Evolutionary conservation across 2,888 invertebrate species (phyloP), one percentile per base, ranked within the genome.

Genomic region (Pristionchus maxplancki): DNA sequence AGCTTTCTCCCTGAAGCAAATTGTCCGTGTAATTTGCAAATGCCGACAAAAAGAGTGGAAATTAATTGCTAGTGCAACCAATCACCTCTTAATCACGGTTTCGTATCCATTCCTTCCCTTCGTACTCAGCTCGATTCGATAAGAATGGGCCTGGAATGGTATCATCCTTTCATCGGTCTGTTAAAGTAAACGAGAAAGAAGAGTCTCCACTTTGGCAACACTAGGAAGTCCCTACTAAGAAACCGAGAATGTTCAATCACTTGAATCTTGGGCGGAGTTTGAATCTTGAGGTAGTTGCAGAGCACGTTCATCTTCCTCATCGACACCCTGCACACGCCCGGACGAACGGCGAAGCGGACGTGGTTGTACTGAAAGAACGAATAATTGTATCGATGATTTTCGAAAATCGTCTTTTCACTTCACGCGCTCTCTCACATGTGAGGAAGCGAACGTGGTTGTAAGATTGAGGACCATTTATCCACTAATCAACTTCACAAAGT

Each of bases 211-310:
- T n/a, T n/a, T n/a, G n/a, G n/a, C n/a, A n/a, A n/a, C n/a, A n/a
- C n/a, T n/a, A n/a, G n/a, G n/a, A n/a, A n/a, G n/a, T n/a, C n/a
- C n/a, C n/a, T n/a, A n/a, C n/a, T n/a, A n/a, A n/a, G n/a, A n/a
- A n/a, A n/a, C n/a, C n/a, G n/a, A n/a, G n/a, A n/a, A n/a, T n/a
- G n/a, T n/a, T n/a, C n/a, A n/a, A n/a, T n/a, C n/a, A n/a, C 83
- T 58, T 83, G 20, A 58, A 83, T 13, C 34, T 11, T 40, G 9
- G 11, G 3, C 1, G 83, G 83, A 3, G 37, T 15, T 34, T 20
- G 20, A 20, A 88, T 37, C 31, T 31, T 40, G 87, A 81, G 82
- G 84, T 88, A 89, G 58, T 89, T 90, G 24, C 88, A 53, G 28
- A 81, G 48, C 20, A 89, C 88, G 11, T 67, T 37, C 8, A 88